These are phyloP conservation scores for Heliothis subflexa DNA, from an alignment of 1,140 invertebrate species.

Conservation along the genomic window DNA sequence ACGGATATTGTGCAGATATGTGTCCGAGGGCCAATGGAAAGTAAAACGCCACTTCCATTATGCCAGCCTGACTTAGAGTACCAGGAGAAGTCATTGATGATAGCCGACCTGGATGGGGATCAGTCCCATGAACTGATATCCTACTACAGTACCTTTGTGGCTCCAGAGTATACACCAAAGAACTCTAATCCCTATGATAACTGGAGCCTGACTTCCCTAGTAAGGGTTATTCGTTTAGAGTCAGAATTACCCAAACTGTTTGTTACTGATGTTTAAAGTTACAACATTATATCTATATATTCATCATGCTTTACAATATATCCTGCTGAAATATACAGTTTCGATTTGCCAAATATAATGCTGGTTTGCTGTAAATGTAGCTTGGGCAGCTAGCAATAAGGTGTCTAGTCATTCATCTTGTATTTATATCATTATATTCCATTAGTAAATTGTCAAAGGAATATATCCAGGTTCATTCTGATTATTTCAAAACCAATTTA, in stretches of 20 bases:
- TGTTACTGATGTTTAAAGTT: constrained; percentile 67
- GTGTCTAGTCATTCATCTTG: constrained; percentile 59
- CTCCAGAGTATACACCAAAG: constrained; percentile 81
- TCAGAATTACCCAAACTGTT: constrained; percentile 90
- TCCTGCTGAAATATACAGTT: constrained; percentile 43
- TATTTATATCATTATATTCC: constrained; percentile 4
- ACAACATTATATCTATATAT: constrained; percentile 31
- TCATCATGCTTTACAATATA: constrained; percentile 41
- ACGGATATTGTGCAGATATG: constrained; percentile 91
- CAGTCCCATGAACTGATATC: constrained; percentile 91
- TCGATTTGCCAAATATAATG: constrained; percentile 54
- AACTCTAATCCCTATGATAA: constrained; percentile 80
- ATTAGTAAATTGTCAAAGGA: constrained; percentile 6
- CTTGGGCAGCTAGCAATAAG: constrained; percentile 53
- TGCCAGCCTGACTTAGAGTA: constrained; percentile 91
- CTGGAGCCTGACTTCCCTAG: constrained; percentile 88
- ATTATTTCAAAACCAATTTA: neutral
- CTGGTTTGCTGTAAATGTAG: constrained; percentile 66
- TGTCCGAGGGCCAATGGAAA: constrained; percentile 74
- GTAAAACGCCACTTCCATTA: constrained; percentile 77
- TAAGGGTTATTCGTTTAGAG: constrained; percentile 89
- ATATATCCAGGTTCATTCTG: constrained; percentile 9
- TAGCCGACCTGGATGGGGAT: constrained; percentile 91
- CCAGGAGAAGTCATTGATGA: constrained; percentile 89
- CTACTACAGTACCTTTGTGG: constrained; percentile 89